A percentile compares a stretch with the other conserved stretches of the same genome.
Evolutionary conservation across 2,113 vertebrate genomes (phyloP).

Genomic region (Limanda limanda): DNA sequence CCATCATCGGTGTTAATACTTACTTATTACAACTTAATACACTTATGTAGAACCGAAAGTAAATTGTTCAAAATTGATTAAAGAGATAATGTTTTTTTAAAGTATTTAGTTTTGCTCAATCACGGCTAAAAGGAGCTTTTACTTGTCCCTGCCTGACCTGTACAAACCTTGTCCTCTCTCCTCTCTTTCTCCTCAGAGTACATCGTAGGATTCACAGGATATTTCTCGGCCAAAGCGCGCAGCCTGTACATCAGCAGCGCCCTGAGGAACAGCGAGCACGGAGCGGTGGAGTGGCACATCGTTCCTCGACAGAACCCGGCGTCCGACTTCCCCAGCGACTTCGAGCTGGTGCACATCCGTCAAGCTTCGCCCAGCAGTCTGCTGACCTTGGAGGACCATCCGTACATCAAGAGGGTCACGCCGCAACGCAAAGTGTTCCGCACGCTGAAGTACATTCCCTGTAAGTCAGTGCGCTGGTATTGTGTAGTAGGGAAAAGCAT

Average conservation of each 20-base stretch:
- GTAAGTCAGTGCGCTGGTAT: conserved; percentile 83
- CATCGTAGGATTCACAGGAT: conserved; percentile 93
- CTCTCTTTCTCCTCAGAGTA: conserved; percentile 85
- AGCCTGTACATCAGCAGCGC: conserved; percentile 95
- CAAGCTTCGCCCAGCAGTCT: conserved; percentile 87
- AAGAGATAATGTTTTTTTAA: too few relatives aligned
- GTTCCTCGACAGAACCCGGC: conserved; percentile 95
- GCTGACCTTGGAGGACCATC: conserved; percentile 91
- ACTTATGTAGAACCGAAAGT: too few relatives aligned
- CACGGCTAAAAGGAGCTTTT: too few relatives aligned
- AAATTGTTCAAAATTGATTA: too few relatives aligned
- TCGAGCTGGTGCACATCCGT: conserved; percentile 95
- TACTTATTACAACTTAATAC: too few relatives aligned
- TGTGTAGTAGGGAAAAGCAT: not conserved
- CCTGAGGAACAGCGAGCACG: conserved; percentile 84
- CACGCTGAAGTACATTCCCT: conserved; percentile 87
- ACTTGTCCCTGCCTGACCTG: not conserved
- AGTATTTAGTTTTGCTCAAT: too few relatives aligned
- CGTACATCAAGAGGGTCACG: conserved; percentile 96
- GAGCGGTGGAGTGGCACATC: conserved; percentile 92
- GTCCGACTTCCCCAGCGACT: conserved; percentile 97
- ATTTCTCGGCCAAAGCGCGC: conserved; percentile 93
- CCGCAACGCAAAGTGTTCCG: conserved; percentile 95
- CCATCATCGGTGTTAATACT: too few relatives aligned
- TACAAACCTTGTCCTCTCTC: not conserved